Percentiles rank a stretch among this genome's conserved stretches.
Conservation (phyloP, 2,797 vertebrate genomes). For the Notolabrus celidotus region DNA sequence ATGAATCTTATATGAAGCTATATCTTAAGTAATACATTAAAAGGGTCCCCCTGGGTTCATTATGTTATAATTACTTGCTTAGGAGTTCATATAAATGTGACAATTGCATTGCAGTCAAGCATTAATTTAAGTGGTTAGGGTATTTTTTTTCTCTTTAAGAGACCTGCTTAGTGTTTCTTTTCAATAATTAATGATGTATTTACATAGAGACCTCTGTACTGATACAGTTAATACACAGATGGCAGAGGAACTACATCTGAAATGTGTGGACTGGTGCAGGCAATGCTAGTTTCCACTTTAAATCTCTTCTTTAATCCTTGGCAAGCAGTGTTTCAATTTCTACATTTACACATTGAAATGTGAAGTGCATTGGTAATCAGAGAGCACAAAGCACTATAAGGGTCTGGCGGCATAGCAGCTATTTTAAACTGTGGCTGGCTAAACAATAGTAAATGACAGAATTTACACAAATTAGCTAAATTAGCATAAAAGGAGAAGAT, state of each 20-base stretch:
- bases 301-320: background rate
- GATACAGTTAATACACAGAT: constrained; percentile 85
- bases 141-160: constrained; percentile 72
- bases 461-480: constrained; percentile 78
- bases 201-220: constrained; percentile 85
- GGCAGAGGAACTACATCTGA: constrained; percentile 81
- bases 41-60: constrained; percentile 80
- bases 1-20: constrained; percentile 72
- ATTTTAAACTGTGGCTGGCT: constrained; percentile 73
- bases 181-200: constrained; percentile 87
- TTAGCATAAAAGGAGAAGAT: constrained; percentile 76
- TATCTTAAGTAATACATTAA: constrained; percentile 73
- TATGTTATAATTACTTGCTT: constrained; percentile 84
- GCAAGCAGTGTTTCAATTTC: constrained; percentile 77
- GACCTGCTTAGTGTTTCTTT: constrained; percentile 27
- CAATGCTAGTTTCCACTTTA: constrained; percentile 60
- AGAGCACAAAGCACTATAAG: constrained; percentile 22
- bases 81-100: constrained; percentile 84
- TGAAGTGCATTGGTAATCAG: constrained; percentile 74
- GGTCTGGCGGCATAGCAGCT: constrained; percentile 56
- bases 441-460: constrained; percentile 70
- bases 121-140: constrained; percentile 80
- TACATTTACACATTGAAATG: constrained; percentile 79
- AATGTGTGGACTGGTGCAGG: constrained; percentile 73
- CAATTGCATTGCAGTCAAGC: constrained; percentile 80